Conservation (phyloP, 2,888 invertebrate species). For the Coecobrya sp. region DNA sequence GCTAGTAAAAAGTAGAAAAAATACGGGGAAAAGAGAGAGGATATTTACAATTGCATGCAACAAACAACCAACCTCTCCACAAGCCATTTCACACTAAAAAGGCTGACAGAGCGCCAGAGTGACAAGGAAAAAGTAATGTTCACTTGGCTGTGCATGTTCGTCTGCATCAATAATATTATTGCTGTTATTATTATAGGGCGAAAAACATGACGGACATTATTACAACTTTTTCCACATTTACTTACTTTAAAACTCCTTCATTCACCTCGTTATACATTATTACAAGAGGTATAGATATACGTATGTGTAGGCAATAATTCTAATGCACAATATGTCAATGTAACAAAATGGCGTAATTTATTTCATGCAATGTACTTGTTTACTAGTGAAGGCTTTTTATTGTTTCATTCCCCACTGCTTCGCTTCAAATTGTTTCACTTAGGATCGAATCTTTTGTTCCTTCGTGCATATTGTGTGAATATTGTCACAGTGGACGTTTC, state of each 20-base stretch:
- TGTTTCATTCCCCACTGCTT: slow-evolving; percentile 48
- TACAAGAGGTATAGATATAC: background rate
- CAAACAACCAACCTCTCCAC: slow-evolving; percentile 67
- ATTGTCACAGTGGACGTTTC: background rate
- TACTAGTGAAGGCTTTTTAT: slow-evolving; percentile 32
- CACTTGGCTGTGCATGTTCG: slow-evolving; percentile 38
- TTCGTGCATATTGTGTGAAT: background rate
- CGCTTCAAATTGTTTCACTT: slow-evolving; percentile 3
- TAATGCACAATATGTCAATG: slow-evolving; percentile 37
- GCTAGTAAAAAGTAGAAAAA: slow-evolving; percentile 40
- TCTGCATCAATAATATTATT: slow-evolving; percentile 69
- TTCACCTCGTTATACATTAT: slow-evolving; percentile 57
- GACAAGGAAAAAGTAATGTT: slow-evolving; percentile 75
- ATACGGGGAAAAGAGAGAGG: slow-evolving; percentile 59
- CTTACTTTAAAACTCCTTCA: slow-evolving; percentile 57
- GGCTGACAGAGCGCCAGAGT: slow-evolving; percentile 73
- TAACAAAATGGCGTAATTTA: slow-evolving; percentile 58
- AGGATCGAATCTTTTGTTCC: background rate
- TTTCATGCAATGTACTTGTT: background rate
- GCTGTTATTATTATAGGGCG: slow-evolving; percentile 30
- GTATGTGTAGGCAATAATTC: slow-evolving; percentile 42
- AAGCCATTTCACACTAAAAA: slow-evolving; percentile 80
- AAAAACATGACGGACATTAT: background rate
- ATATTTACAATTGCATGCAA: slow-evolving; percentile 73
- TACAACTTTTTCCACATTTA: slow-evolving; percentile 48